Base-by-base conservation (phyloP, 2,113 vertebrate genomes). In the Empidonax alnorum region DNA sequence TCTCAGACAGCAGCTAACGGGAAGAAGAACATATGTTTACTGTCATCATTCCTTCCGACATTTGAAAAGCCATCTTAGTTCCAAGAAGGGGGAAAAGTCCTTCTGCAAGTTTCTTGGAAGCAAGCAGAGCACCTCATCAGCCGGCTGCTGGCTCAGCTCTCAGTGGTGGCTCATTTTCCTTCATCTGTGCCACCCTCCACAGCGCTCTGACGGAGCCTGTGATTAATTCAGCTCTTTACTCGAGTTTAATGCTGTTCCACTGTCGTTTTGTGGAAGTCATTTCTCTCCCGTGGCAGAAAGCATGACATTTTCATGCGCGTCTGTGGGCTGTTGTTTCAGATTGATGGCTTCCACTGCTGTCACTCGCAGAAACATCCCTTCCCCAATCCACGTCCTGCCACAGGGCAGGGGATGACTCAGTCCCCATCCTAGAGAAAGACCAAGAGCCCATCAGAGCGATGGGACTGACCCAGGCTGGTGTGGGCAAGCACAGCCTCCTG, bases 11-110 rank as follows among this genome's bases (percentile, higher is more conserved):
- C 86, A 89, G 88, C 63, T 67, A 88, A 42, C 9, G 2, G 86
- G 69, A 88, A 86, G 68, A 88, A 89, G 90, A 86, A 65, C 95
- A 84, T 94, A 94, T 93, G 92, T 84, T 94, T 94, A 81, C 89
- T 95, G 90, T 84, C 90, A 84, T 90, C 83, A 52, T 94, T 95
- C 68, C 42, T 78, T 76, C 59, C 56, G 1, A 0, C 47, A 6
- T 87, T 81, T 81, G 35, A 89, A 90, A 92, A 86, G 76, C 67
- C 89, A 90, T 76, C 92, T 92, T 63, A 58, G 56, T 78, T 95
- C 86, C 89, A 92, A 81, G 35, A 24, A 75, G 68, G 88, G 71
- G 65, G 92, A 86, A 84, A 74, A 89, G 80, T 80, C 58, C 41
- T 90, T 92, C 25, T 86, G 50, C 83, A 55, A 71, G 55, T 67